phyloP scores from a whole-genome alignment of 2,113 vertebrate genomes.

The Accipiter virgatus region DNA sequence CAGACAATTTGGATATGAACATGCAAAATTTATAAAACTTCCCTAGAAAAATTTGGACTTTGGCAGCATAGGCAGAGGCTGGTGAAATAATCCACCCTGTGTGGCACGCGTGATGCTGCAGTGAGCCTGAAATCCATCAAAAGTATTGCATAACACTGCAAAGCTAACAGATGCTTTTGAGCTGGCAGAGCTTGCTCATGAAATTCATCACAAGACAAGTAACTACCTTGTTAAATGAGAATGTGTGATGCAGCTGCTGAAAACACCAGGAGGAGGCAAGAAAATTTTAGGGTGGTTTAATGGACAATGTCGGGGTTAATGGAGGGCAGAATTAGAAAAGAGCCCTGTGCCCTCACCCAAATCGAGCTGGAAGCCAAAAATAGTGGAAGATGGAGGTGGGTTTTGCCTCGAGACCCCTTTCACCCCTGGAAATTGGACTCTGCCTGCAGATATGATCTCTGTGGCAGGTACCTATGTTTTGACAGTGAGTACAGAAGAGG shows the following conservation, averaged over 20 bases:
- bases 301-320: rapidly evolving
- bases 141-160: not conserved
- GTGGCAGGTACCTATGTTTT: not conserved
- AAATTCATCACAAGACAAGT: not conserved
- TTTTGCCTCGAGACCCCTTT: not conserved
- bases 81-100: not conserved
- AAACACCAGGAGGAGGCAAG: not conserved
- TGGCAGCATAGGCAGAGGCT: not conserved
- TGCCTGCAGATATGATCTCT: not conserved
- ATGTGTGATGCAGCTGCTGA: not conserved
- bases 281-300: not conserved
- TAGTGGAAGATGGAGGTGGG: not conserved
- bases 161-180: not conserved
- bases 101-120: not conserved
- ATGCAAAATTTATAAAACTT: not conserved
- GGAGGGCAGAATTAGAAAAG: not conserved
- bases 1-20: not conserved
- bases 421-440: not conserved
- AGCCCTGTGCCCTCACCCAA: not conserved
- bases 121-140: not conserved
- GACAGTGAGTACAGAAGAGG: not conserved
- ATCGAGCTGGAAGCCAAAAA: not conserved
- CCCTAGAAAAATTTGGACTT: not conserved
- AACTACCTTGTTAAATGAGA: not conserved
- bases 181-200: not conserved